Percentiles rank a stretch among this genome's conserved stretches.
Conservation (phyloP, 2,797 vertebrate species). For the Enteromius anoplus region DNA sequence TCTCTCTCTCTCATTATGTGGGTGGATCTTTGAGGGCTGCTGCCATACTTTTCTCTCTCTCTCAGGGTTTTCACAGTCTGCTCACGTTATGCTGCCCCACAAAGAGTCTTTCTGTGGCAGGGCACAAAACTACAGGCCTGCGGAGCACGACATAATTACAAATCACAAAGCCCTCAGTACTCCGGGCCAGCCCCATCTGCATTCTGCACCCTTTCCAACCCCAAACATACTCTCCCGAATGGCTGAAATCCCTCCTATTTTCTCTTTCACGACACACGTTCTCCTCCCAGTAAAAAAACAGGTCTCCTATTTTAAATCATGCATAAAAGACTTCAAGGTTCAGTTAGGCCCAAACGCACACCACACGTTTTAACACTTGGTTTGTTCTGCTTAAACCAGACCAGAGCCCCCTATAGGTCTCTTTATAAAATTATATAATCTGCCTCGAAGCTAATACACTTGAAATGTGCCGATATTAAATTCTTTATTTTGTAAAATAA, state of each 20-base stretch:
- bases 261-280: constrained; percentile 2
- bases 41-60: constrained; percentile 65
- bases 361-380: neutral
- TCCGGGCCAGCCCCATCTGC: constrained; percentile 74
- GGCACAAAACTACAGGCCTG: constrained; percentile 74
- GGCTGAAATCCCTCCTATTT: neutral
- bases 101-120: constrained; percentile 75
- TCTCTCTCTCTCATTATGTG: constrained; percentile 59
- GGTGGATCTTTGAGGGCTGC: constrained; percentile 65
- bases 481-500: neutral
- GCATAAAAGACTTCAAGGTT: neutral
- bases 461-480: neutral
- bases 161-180: constrained; percentile 80
- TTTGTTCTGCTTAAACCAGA: neutral
- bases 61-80: constrained; percentile 62
- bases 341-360: neutral
- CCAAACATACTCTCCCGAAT: constrained; percentile 36
- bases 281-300: neutral
- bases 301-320: neutral
- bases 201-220: constrained; percentile 66
- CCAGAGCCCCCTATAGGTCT: neutral
- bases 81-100: constrained; percentile 61
- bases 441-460: too few relatives aligned
- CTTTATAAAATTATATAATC: neutral
- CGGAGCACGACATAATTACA: constrained; percentile 81